Percentiles rank a stretch among this genome's conserved stretches.
These are phyloP conservation scores for Aratinga solstitialis DNA, from an alignment of 2,797 vertebrate species.

Conservation along the genomic window DNA sequence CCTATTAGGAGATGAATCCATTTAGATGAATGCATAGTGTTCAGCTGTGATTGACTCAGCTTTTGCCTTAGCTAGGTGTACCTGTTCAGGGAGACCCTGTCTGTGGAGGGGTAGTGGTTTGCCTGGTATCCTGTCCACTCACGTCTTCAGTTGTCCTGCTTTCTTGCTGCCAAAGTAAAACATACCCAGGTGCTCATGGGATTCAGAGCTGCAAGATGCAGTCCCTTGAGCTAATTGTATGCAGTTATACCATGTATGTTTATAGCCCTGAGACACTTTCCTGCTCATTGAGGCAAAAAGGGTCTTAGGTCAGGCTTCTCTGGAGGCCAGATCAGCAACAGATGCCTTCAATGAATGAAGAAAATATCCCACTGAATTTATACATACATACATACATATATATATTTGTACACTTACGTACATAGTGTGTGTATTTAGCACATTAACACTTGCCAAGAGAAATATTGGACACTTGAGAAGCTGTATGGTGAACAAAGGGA, in stretches of 20 bases:
- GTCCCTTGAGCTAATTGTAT: slow-evolving; percentile 29
- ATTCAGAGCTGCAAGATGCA: background rate
- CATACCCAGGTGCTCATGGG: background rate
- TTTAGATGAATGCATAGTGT: background rate
- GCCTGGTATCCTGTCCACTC: background rate
- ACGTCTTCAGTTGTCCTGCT: background rate
- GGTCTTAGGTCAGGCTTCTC: background rate
- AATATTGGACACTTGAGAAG: slow-evolving; percentile 46
- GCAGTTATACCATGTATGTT: background rate
- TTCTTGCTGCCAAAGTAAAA: background rate
- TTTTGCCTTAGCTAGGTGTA: background rate
- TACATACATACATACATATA: background rate
- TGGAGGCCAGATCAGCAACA: slow-evolving; percentile 63
- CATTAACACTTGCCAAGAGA: slow-evolving; percentile 63
- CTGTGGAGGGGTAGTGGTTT: background rate
- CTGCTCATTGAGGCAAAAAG: slow-evolving; percentile 36
- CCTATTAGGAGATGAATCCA: slow-evolving; percentile 48
- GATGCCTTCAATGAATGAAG: slow-evolving; percentile 64
- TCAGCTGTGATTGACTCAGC: slow-evolving; percentile 20
- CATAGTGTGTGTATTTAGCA: background rate
- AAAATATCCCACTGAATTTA: background rate
- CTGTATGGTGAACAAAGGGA: slow-evolving; percentile 65
- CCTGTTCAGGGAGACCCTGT: background rate
- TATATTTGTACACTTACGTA: background rate
- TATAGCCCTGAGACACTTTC: slow-evolving; percentile 35